These are phyloP conservation scores for Plestiodon gilberti DNA, from an alignment of 2,113 vertebrate genomes.

Conservation along the genomic window DNA sequence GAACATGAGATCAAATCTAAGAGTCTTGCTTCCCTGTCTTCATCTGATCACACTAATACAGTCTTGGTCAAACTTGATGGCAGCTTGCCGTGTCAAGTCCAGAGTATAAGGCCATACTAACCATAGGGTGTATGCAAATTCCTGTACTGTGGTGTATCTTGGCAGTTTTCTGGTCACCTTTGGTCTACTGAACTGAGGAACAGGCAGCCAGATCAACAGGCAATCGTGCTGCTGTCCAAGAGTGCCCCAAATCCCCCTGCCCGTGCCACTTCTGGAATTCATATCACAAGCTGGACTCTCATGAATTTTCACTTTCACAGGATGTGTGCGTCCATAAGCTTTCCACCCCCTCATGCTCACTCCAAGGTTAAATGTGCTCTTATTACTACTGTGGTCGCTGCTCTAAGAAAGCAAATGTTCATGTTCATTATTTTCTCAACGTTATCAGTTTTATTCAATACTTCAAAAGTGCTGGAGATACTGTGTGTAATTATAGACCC, in stretches of 20 bases:
- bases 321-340: background rate
- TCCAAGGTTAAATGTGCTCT: background rate
- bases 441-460: constrained; percentile 10
- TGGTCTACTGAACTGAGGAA: background rate
- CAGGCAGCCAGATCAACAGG: background rate
- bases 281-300: background rate
- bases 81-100: background rate
- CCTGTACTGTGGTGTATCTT: background rate
- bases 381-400: background rate
- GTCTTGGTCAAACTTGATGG: background rate
- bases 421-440: accelerated
- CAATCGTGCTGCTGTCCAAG: background rate
- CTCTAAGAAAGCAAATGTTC: constrained; percentile 4
- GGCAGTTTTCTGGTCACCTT: background rate
- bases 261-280: background rate
- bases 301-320: background rate
- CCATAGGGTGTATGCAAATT: background rate
- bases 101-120: background rate
- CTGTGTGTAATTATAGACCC: constrained; percentile 16
- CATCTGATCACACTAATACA: background rate
- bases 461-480: constrained; percentile 21
- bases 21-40: background rate
- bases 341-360: background rate
- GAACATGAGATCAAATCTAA: background rate
- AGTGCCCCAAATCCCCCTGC: background rate